Percentiles rank a stretch among this genome's conserved stretches.
These are phyloP conservation scores for Graphium colonna DNA, from an alignment of 2,888 invertebrate genomes.

Conservation along the genomic window DNA sequence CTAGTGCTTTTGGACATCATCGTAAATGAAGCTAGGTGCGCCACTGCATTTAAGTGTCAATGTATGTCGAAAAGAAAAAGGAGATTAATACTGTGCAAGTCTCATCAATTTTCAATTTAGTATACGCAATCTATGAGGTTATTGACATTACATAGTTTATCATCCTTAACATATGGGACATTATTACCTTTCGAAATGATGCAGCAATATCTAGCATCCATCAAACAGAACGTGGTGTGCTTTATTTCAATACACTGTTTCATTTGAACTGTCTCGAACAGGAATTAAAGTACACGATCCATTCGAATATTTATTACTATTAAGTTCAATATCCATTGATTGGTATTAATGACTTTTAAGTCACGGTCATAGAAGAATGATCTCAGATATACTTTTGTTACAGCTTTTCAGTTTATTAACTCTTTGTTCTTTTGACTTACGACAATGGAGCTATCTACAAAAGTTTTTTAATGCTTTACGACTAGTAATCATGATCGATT, in stretches of 20 bases:
- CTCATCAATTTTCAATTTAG: conserved; percentile 24
- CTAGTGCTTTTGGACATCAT: too few species aligned
- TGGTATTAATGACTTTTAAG: conserved; percentile 10
- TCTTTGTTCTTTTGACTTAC: not conserved
- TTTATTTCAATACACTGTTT: not conserved
- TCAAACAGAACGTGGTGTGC: conserved; percentile 2
- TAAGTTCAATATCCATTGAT: conserved; percentile 11
- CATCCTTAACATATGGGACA: conserved; percentile 17
- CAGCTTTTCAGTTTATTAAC: not conserved
- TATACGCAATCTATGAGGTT: conserved; percentile 14
- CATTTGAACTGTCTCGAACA: conserved; percentile 2
- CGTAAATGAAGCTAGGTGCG: too few species aligned
- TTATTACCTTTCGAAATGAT: conserved; percentile 20
- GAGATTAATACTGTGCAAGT: conserved; percentile 13
- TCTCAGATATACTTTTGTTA: not conserved
- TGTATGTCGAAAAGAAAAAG: conserved; percentile 6
- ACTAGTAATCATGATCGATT: not conserved
- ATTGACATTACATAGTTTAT: conserved; percentile 22
- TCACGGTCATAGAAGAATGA: conserved; percentile 2
- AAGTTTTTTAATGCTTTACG: not conserved
- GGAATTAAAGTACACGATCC: conserved; percentile 6
- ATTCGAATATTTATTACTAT: not conserved
- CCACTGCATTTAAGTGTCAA: conserved; percentile 7
- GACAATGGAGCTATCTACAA: not conserved
- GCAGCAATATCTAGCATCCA: conserved; percentile 5